Base-by-base conservation (phyloP, 1,140 invertebrate genomes). In the Bombus terrestris region DNA sequence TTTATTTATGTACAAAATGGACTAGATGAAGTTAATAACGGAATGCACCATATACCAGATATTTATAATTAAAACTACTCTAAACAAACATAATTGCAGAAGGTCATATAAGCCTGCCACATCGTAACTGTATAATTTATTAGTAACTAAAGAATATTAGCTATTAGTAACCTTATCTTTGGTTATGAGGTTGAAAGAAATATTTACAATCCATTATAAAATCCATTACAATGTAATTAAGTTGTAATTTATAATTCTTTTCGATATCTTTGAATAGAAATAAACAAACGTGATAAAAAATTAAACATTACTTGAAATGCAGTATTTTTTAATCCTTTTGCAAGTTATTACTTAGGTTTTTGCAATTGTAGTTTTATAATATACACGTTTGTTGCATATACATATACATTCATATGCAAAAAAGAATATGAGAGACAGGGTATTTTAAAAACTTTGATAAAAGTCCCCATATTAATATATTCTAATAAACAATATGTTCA, bases 1-100 rank as follows among this genome's bases (percentile, higher is more conserved):
- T 72, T 81, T 43, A 35, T 83, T 81, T 86, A 83, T 81, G 35
- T 89, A 89, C 80, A 83, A n/a, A 25, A 37, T 80, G 64, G 80
- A 89, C 88, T 89, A 89, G 79, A 89, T 18, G 41, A 89, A 86
- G 41, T 83, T 59, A 66, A 66, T 43, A 89, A 83, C 82, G 75
- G 37, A 83, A 89, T 89, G 80, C 37, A 83, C 62, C 25, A 28
- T 68, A 77, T 62, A 83, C 79, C 37, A 25, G 9, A 12, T 22
- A 86, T 72, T 22, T 39, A 64, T 25, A 39, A 86, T 89, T 43
- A 77, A 10, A 86, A 32, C 28, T 77, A 62, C 78, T 13, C 13
- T 72, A 72, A 71, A 72, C 69, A 62, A 53, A 81, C 43, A 18
- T 12, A 37, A 76, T 28, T 80, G 15, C 0, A 9, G 25, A 13